Percentiles rank a stretch among this genome's conserved stretches.
Conservation (phyloP, 2,888 invertebrate genomes). For the Chloroclysta siterata region DNA sequence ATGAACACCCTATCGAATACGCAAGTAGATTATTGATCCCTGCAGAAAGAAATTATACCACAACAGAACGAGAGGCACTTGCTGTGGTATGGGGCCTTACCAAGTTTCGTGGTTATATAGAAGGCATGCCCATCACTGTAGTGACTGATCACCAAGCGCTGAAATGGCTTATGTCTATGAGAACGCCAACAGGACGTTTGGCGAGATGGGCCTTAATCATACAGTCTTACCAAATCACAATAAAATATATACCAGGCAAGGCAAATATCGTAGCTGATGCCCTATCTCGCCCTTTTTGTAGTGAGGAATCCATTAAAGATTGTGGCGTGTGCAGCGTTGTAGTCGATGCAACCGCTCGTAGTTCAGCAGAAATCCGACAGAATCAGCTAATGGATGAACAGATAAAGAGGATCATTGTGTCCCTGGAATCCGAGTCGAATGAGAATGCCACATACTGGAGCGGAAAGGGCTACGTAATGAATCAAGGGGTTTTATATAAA, state of each 20-base stretch:
- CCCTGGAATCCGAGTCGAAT: not conserved
- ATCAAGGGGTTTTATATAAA: not conserved
- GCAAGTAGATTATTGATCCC: not conserved
- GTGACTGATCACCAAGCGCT: not conserved
- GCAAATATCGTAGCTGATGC: constrained; percentile 1
- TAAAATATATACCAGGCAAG: not conserved
- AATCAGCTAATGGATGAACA: not conserved
- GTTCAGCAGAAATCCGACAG: not conserved
- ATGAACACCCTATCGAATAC: not conserved
- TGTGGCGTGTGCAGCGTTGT: not conserved
- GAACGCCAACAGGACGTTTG: not conserved
- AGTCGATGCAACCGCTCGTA: not conserved
- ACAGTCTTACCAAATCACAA: not conserved
- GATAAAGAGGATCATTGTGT: not conserved
- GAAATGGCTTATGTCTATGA: not conserved
- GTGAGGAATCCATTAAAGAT: not conserved
- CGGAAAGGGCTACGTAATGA: not conserved
- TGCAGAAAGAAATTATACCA: not conserved
- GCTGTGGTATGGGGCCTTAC: not conserved
- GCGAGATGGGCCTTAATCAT: not conserved
- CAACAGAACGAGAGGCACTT: not conserved
- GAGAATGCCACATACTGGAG: not conserved
- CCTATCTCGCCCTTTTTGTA: not conserved
- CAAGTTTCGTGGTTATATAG: not conserved
- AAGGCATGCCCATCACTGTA: not conserved